Base-by-base conservation (phyloP, 2,888 invertebrate species). In the Drosophila fulvimacula region DNA sequence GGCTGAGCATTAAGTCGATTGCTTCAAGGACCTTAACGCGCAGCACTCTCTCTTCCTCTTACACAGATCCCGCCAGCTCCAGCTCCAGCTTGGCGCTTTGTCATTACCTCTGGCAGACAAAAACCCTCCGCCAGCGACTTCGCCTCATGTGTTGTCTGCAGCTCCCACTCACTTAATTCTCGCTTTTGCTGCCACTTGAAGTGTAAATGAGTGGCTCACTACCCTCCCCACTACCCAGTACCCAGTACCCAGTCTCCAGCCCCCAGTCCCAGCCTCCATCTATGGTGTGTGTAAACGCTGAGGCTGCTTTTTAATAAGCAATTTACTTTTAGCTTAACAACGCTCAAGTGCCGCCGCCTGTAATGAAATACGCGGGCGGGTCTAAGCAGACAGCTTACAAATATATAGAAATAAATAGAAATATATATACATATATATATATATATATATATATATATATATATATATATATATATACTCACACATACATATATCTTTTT, bases 1-100 rank as follows among this genome's bases (percentile, higher is more conserved):
- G 69, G 76, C 83, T 80, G 80, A 79, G 85, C 87, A 84, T 85
- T 86, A 86, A 87, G 85, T 87, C 85, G 85, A 85, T 86, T 87
- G 85, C 87, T 87, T 87, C 78, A 81, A 85, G 85, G 84, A 84
- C 87, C 81, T 74, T 60, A 68, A 67, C 80, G 65, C 79, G 55
- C 68, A 38, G 27, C 67, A 41, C 21, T 36, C 56, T 24, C 46
- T 44, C 24, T 21, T 13, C 11, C 21, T 2, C 27, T 5, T 30
- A 30, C 38, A 69, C 39, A 52, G 59, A 53, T 67, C 34, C 53
- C 66, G 72, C 76, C 67, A 77, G 73, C 30, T 34, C 56, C 73
- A 70, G 73, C 52, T 67, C 15, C 63, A 38, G 53, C 36, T 57
- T 73, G 61, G 56, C 53, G 79, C 75, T 76, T 81, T 82, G 84